Evolutionary conservation across 2,797 vertebrate species (phyloP).

Genomic region (Urocyon cinereoargenteus): DNA sequence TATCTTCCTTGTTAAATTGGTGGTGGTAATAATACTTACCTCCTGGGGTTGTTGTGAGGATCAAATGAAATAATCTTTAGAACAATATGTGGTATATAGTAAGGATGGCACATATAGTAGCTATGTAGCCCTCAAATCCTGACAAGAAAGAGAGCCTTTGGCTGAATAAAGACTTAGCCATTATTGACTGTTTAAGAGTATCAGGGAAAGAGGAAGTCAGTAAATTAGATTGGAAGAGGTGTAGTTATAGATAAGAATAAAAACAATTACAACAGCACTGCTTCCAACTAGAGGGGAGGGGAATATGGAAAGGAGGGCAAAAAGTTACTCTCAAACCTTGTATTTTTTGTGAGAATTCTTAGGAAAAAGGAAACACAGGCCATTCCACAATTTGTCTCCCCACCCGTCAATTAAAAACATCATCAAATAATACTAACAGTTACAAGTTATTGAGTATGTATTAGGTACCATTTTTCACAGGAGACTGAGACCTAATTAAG

Average conservation of each 20-base stretch:
- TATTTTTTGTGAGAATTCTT: neutral
- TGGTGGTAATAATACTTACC: neutral
- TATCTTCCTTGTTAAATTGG: neutral
- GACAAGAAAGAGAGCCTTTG: neutral
- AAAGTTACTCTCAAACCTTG: neutral
- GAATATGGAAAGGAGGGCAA: neutral
- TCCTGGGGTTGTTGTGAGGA: neutral
- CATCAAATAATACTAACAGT: neutral
- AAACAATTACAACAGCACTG: neutral
- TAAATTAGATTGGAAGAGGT: neutral
- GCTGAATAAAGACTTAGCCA: neutral
- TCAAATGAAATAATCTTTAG: conserved; percentile 9
- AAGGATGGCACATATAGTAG: neutral
- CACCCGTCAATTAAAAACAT: neutral
- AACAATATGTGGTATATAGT: neutral
- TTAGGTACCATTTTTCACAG: conserved; percentile 13
- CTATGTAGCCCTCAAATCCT: neutral
- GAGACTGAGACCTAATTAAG: neutral
- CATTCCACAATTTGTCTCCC: neutral
- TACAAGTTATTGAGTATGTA: neutral
- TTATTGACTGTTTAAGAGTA: neutral
- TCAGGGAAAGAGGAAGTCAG: neutral
- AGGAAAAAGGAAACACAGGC: neutral
- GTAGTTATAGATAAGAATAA: neutral
- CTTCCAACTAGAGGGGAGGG: neutral